phyloP scores from a whole-genome alignment of 2,113 vertebrate genomes.

The Puma concolor region DNA sequence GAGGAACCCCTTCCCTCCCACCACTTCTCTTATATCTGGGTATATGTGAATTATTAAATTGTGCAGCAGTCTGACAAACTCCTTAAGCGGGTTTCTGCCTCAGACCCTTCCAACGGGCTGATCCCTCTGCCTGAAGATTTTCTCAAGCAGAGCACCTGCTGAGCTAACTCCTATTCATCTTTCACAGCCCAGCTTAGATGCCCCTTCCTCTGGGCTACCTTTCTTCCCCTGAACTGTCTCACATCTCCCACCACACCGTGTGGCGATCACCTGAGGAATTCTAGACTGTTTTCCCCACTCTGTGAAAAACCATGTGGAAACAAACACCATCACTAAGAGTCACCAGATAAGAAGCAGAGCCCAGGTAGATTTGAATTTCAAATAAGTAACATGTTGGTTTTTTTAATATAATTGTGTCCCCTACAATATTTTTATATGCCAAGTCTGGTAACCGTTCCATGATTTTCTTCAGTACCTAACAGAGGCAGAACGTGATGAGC shows the following conservation, averaged over 20 bases:
- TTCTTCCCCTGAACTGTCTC: not conserved
- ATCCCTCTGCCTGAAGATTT: not conserved
- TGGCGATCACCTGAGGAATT: not conserved
- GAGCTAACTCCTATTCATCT: not conserved
- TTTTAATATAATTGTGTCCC: not conserved
- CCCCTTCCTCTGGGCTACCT: not conserved
- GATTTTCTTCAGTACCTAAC: not conserved
- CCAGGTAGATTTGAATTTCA: not conserved
- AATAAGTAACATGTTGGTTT: not conserved
- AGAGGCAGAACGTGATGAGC: not conserved
- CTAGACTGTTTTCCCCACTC: not conserved
- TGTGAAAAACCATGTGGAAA: not conserved
- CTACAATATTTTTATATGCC: not conserved
- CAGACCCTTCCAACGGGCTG: not conserved
- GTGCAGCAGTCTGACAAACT: not conserved
- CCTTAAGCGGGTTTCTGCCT: not conserved
- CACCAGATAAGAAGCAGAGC: not conserved
- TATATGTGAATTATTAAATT: not conserved
- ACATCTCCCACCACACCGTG: not conserved
- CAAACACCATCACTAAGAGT: not conserved
- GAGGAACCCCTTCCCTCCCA: accelerated
- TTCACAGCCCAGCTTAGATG: not conserved
- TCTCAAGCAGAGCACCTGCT: not conserved
- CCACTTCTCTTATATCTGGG: not conserved
- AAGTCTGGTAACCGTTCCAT: not conserved